Conservation (phyloP, 23 tunicate species). For the Oikopleura vanhoeffeni region DNA sequence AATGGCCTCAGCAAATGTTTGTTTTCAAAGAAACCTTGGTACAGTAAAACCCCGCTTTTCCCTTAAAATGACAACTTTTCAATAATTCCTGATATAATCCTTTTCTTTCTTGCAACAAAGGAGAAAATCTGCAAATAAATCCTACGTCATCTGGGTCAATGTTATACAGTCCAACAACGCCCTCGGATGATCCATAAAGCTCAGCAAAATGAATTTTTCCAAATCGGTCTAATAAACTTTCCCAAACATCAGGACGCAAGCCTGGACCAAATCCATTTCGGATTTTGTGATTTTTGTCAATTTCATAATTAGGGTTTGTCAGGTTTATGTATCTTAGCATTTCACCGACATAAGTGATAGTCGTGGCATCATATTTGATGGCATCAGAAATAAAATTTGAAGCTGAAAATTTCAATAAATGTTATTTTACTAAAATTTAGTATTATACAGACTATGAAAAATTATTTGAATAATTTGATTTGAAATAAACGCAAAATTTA, state of each 20-base stretch:
- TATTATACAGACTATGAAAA: no score
- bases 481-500: no score
- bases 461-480: no score
- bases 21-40: no score
- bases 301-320: conserved; percentile 31
- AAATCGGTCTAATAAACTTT: conserved; percentile 8
- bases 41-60: no score
- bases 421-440: no score
- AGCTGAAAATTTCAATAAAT: neutral
- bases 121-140: neutral
- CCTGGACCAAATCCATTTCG: conserved; percentile 45
- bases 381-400: neutral
- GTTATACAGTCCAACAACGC: neutral
- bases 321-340: conserved; percentile 55
- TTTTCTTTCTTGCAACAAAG: neutral
- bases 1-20: no score
- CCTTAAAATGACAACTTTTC: no score
- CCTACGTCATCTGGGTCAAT: neutral
- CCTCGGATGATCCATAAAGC: neutral
- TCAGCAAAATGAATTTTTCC: neutral
- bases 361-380: conserved; percentile 14
- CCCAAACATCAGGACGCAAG: conserved; percentile 69
- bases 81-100: no score
- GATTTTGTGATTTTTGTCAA: conserved; percentile 46
- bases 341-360: conserved; percentile 64